These are phyloP conservation scores for Patiria pectinifera DNA, from an alignment of 53 echinoderm and acorn worm species.

Conservation along the genomic window DNA sequence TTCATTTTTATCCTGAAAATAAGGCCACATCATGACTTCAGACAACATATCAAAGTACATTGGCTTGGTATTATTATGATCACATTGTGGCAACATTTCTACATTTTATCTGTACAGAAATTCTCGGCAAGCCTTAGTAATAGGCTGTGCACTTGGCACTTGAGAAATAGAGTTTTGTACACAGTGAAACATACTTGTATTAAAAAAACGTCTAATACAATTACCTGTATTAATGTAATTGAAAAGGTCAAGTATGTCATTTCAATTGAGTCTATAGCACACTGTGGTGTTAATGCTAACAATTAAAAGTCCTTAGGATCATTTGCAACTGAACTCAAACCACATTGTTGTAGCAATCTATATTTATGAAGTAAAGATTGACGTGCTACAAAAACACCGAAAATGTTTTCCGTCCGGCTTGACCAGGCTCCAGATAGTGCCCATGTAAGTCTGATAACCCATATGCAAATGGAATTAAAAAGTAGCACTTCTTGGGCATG, in stretches of 20 bases:
- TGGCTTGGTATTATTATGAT: background rate
- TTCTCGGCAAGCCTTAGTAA: background rate
- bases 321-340: background rate
- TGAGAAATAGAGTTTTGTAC: constrained; percentile 5
- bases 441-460: background rate
- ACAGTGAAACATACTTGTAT: background rate
- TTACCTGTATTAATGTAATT: background rate
- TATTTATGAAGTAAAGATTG: no score
- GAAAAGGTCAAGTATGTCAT: background rate
- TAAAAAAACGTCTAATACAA: background rate
- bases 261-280: background rate
- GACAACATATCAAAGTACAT: background rate
- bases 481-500: no score
- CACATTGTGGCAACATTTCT: constrained; percentile 11
- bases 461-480: background rate
- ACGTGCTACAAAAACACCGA: no score
- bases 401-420: no score
- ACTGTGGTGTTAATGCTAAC: background rate
- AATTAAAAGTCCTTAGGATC: background rate
- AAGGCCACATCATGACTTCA: background rate
- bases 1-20: background rate
- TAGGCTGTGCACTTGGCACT: constrained; percentile 21
- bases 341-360: background rate
- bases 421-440: no score
- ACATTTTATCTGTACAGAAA: background rate